Conservation (phyloP, 2,888 invertebrate species). For the Halocaridina rubra region DNA sequence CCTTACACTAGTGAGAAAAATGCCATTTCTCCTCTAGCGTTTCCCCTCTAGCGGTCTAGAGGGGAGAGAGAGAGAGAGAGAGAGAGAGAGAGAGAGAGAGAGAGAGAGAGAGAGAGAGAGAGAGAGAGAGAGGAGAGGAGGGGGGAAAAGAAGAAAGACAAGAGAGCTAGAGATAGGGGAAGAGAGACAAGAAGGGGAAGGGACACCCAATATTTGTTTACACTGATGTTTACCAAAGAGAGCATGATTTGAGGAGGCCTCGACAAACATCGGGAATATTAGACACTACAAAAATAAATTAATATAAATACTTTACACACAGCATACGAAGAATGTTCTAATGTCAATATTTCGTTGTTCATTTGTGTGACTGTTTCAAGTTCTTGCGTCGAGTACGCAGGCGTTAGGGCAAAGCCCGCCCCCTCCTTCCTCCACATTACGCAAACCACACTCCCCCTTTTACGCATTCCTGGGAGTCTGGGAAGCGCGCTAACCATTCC, state of each 20-base stretch:
- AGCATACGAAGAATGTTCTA: background rate
- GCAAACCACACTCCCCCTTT: background rate
- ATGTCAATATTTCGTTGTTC: too few relatives aligned
- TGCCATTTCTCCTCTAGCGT: background rate
- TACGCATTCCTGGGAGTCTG: background rate
- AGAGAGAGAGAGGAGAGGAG: background rate
- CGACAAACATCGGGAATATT: background rate
- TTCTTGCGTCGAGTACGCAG: background rate
- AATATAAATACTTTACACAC: background rate
- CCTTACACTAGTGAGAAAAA: too few relatives aligned
- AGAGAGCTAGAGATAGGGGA: background rate
- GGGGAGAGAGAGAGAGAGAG: background rate
- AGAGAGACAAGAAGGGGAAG: background rate
- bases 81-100: constrained; percentile 5
- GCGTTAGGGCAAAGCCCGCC: background rate
- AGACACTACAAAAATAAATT: background rate
- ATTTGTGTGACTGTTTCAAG: too few relatives aligned
- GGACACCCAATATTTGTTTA: background rate
- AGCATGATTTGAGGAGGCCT: background rate
- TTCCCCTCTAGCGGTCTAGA: background rate
- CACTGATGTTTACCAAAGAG: background rate
- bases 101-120: constrained; percentile 1
- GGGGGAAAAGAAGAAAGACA: background rate
- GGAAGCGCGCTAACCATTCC: background rate
- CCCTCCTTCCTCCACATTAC: background rate